Conservation (phyloP, 1,140 invertebrate genomes). For the Bombus soroeensis region DNA sequence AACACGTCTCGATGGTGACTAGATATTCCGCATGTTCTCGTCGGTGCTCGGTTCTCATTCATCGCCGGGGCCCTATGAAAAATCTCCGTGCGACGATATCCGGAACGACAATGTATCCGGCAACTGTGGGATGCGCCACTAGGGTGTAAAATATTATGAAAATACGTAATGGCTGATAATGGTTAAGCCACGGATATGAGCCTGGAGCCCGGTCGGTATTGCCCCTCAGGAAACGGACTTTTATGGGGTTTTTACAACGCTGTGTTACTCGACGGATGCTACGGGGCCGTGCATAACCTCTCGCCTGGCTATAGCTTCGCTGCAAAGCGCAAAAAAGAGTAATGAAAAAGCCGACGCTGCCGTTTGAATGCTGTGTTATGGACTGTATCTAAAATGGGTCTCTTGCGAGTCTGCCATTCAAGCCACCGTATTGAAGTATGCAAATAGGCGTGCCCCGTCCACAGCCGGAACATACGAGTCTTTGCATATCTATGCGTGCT, state of each 20-base stretch:
- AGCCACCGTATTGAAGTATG: slow-evolving; percentile 40
- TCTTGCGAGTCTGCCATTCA: slow-evolving; percentile 38
- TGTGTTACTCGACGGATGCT: slow-evolving; percentile 55
- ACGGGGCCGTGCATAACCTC: slow-evolving; percentile 59
- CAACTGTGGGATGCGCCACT: slow-evolving; percentile 56
- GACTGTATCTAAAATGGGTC: slow-evolving; percentile 63
- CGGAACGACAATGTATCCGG: slow-evolving; percentile 22
- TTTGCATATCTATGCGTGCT: slow-evolving; percentile 30
- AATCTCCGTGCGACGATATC: background rate
- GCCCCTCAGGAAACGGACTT: slow-evolving; percentile 57
- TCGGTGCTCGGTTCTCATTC: slow-evolving; percentile 2
- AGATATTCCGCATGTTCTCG: background rate
- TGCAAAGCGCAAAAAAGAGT: slow-evolving; percentile 40
- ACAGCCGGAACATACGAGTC: background rate
- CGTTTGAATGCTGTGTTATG: slow-evolving; percentile 62
- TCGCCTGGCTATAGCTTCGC: slow-evolving; percentile 3
- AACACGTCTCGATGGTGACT: background rate
- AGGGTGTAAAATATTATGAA: slow-evolving; percentile 73
- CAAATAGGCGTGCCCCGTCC: slow-evolving; percentile 28
- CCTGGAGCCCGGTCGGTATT: slow-evolving; percentile 17
- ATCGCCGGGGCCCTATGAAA: slow-evolving; percentile 11
- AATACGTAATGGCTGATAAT: slow-evolving; percentile 73
- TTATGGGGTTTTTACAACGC: slow-evolving; percentile 74
- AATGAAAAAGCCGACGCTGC: slow-evolving; percentile 53
- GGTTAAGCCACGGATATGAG: slow-evolving; percentile 67